Evolutionary conservation across 2,888 invertebrate species (phyloP), one percentile per base, ranked within the genome.

Genomic region (Erannis defoliaria): DNA sequence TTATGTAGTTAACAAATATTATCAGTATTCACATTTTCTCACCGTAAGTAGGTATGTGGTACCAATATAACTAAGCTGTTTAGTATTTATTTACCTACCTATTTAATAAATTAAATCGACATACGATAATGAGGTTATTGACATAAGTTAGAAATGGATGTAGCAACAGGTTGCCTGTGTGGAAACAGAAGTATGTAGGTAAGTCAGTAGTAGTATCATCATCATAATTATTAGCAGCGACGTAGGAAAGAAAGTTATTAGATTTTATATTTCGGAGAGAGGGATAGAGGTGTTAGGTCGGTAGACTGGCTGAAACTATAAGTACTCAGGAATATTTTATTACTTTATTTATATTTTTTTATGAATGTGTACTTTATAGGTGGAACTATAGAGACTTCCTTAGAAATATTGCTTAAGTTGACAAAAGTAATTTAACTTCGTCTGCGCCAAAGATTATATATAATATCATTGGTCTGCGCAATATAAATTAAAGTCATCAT

Each of bases 41-140:
- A n/a, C n/a, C n/a, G n/a, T n/a, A 33, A 3, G 10, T 40, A 38
- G 9, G 21, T 6, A 21, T n/a, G 19, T 19, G 19, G 12, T 14
- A 26, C 16, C 43, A 26, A 33, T 6, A 19, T 46, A 31, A 18
- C 31, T 31, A n/a, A 46, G 31, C 31, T 33, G 33, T 46, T 46
- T 6, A 31, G 18, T 46, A 33, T 46, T 46, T 46, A 46, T 46
- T 46, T 46, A 46, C 31, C 46, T 46, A 31, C 31, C 12, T 31
- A 33, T 18, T 18, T 10, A 33, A 31, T 33, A 74, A 74, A 80
- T 80, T 76, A 74, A 69, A 73, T 75, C 75, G 71, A 69, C 72
- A 71, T 75, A 73, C 72, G 71, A 70, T 78, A 81, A 80, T 78
- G 75, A 78, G 82, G 80, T 79, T 77, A 73, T 56, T 65, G 62